Evolutionary conservation across 2,113 vertebrate genomes (phyloP).

Genomic region (Odobenus rosmarus): DNA sequence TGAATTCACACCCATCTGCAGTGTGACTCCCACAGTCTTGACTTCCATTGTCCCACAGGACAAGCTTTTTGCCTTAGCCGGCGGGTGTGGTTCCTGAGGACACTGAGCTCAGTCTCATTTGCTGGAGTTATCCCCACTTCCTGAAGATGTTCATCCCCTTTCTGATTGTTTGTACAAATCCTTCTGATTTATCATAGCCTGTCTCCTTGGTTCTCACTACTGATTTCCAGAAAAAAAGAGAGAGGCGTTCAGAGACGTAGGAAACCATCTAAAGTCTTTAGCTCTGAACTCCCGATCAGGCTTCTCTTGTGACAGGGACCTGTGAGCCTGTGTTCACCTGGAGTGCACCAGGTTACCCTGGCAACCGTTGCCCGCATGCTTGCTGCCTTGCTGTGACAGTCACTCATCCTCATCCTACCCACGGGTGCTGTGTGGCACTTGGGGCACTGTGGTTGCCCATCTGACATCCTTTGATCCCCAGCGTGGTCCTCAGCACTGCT

Average conservation of each 20-base stretch:
- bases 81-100: not conserved
- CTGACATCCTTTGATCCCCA: not conserved
- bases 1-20: not conserved
- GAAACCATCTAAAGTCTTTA: not conserved
- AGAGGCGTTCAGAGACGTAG: not conserved
- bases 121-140: not conserved
- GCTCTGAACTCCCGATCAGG: not conserved
- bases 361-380: not conserved
- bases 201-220: not conserved
- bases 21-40: not conserved
- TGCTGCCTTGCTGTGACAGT: accelerated
- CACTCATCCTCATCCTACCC: not conserved
- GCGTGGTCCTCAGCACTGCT: accelerated
- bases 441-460: not conserved
- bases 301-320: not conserved
- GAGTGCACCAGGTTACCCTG: not conserved
- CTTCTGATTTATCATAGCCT: not conserved
- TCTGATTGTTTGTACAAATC: not conserved
- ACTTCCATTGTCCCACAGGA: not conserved
- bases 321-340: not conserved
- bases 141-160: not conserved
- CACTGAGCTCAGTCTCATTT: not conserved
- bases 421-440: not conserved
- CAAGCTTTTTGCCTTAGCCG: not conserved
- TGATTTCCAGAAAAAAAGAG: not conserved